Evolutionary conservation across 2,113 vertebrate species (phyloP).

Genomic region (Archocentrus centrarchus): DNA sequence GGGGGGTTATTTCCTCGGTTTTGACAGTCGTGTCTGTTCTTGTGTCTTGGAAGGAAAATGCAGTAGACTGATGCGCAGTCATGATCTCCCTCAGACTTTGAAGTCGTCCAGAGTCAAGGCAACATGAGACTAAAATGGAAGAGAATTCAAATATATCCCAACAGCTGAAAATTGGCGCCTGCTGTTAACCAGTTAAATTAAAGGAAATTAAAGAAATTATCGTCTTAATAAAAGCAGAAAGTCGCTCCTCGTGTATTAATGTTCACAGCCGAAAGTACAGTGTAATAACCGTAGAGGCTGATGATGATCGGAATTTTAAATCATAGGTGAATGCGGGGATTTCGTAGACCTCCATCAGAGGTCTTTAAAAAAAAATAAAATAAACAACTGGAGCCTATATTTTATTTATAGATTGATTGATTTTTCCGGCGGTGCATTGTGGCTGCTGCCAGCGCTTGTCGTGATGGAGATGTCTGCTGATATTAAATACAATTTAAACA

Average conservation of each 20-base stretch:
- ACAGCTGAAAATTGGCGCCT: background rate
- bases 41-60: slow-evolving; percentile 11
- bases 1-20: slow-evolving; percentile 21
- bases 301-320: background rate
- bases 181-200: background rate
- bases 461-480: background rate
- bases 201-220: background rate
- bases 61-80: slow-evolving; percentile 8
- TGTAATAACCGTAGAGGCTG: background rate
- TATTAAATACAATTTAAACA: slow-evolving; percentile 21
- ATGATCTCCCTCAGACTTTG: background rate
- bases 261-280: slow-evolving; percentile 9
- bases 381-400: background rate
- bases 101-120: background rate
- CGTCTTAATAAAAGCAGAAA: background rate
- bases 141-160: background rate
- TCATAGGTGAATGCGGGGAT: slow-evolving; percentile 23
- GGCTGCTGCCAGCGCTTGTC: background rate
- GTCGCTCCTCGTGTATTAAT: background rate
- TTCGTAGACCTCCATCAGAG: background rate
- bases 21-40: background rate
- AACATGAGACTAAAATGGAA: background rate
- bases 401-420: background rate
- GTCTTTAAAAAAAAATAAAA: background rate
- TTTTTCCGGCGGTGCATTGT: background rate